Percentiles rank a stretch among this genome's conserved stretches.
phyloP scores from a whole-genome alignment of 2,888 invertebrate species.

The Cephus rjabovi region DNA sequence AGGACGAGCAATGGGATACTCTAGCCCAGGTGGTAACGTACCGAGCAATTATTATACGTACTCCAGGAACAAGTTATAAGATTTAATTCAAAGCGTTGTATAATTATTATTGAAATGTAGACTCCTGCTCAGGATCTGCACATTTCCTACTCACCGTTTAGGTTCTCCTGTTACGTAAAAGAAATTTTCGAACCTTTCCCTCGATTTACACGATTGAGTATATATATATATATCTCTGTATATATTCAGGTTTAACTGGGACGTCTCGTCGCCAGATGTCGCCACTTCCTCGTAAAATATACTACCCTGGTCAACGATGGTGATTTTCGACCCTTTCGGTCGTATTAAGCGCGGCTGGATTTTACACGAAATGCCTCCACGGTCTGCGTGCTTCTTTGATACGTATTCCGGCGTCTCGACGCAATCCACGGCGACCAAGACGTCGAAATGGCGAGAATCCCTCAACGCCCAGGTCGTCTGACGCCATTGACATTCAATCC shows the following conservation, averaged over 20 bases:
- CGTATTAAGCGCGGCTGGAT: neutral
- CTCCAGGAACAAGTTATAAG: too few relatives aligned
- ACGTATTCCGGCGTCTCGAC: neutral
- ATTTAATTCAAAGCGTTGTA: too few relatives aligned
- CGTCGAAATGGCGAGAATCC: neutral
- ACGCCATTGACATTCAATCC: neutral
- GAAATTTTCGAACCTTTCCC: conserved; percentile 16
- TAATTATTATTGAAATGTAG: neutral
- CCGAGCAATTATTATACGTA: neutral
- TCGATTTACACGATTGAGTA: neutral
- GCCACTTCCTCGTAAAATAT: conserved; percentile 8
- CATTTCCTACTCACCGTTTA: neutral
- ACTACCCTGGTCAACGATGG: conserved; percentile 13
- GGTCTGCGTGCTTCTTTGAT: neutral
- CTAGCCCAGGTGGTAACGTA: neutral
- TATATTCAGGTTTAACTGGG: neutral
- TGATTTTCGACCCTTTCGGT: conserved; percentile 23
- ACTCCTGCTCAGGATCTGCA: neutral
- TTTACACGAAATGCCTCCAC: neutral
- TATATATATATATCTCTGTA: neutral
- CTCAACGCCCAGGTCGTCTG: neutral
- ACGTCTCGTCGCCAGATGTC: neutral
- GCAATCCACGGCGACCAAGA: neutral
- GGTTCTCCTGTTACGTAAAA: neutral
- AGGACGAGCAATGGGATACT: neutral